Base-by-base conservation (phyloP, 1,140 invertebrate species). In the Ptiloglossa arizonensis region DNA sequence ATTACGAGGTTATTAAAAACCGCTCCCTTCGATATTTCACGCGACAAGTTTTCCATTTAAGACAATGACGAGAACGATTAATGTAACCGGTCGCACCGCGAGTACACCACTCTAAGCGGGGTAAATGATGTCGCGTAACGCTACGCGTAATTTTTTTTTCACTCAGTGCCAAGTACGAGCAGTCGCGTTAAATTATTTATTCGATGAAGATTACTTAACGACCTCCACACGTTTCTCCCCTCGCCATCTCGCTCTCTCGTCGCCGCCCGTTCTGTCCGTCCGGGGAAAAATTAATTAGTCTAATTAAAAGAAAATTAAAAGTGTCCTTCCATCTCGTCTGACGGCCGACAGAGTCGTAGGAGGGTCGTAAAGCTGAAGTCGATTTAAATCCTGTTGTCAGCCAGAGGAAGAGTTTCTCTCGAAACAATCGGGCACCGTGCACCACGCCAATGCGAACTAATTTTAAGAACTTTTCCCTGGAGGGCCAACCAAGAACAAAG, bases 281-380 rank as follows among this genome's bases (percentile, higher is more conserved):
- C 2, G 60, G 11, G 46, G 74, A 59, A 63, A 78, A 86, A 87
- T 79, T 75, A 86, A 86, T 86, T 79, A 72, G 56, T 52, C 64
- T 76, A 85, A 87, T 86, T 87, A 85, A 82, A 85, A 78, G 82
- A 83, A 82, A 86, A 87, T 86, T 80, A 85, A 85, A 86, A 86
- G 64, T 77, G 54, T 62, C 82, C 66, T 48, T 66, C 79, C 59
- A 52, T 70, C 64, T 56, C 35, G 57, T 62, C 54, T 44, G 64
- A 38, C 8, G 27, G 46, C 50, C 69, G 54, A 52, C 79, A 82
- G 71, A 46, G 62, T 86, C 67, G 83, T 83, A 81, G 72, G 56
- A 64, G 48, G 72, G 48, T 72, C 69, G 73, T 62, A 73, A 83
- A 74, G 24, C 56, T 56, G 50, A 84, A 80, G 83, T 82, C 69